Conservation (phyloP, 53 echinoderm and acorn worm genomes). For the Holothuria leucospilota region DNA sequence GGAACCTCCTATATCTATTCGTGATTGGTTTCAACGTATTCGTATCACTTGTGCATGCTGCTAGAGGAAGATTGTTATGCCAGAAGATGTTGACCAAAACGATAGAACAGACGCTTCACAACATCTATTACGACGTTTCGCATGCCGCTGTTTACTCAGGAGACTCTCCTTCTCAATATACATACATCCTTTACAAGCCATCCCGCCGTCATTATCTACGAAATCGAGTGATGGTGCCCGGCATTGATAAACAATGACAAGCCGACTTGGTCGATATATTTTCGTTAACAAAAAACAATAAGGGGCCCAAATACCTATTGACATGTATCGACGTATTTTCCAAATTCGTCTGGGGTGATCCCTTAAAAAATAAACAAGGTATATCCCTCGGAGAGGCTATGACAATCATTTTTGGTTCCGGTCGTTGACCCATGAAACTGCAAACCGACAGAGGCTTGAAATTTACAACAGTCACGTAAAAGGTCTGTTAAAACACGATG, state of each 20-base stretch:
- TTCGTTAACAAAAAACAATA: conserved; percentile 7
- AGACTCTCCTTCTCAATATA: no score
- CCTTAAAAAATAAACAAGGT: conserved; percentile 48
- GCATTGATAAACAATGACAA: conserved; percentile 55
- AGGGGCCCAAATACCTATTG: conserved; percentile 52
- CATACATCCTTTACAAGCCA: conserved; percentile 53
- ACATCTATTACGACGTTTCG: no score
- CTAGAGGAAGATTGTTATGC: no score
- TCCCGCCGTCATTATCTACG: conserved; percentile 34
- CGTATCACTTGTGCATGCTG: no score
- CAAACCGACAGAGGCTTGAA: conserved; percentile 67
- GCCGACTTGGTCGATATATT: conserved; percentile 53
- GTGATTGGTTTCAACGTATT: no score
- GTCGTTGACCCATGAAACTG: background rate
- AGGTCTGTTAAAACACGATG: conserved; percentile 31
- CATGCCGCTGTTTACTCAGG: no score
- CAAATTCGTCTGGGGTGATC: conserved; percentile 42
- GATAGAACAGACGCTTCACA: no score
- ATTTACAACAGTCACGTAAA: conserved; percentile 47
- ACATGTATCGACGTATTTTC: conserved; percentile 64
- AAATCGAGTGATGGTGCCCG: conserved; percentile 60
- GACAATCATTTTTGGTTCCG: no score
- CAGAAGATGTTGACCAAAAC: no score
- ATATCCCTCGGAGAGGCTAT: no score
- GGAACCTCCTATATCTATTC: no score